Percentiles rank a stretch among this genome's conserved stretches.
Conservation (phyloP, 2,113 vertebrate species). For the Synodontis membranacea region DNA sequence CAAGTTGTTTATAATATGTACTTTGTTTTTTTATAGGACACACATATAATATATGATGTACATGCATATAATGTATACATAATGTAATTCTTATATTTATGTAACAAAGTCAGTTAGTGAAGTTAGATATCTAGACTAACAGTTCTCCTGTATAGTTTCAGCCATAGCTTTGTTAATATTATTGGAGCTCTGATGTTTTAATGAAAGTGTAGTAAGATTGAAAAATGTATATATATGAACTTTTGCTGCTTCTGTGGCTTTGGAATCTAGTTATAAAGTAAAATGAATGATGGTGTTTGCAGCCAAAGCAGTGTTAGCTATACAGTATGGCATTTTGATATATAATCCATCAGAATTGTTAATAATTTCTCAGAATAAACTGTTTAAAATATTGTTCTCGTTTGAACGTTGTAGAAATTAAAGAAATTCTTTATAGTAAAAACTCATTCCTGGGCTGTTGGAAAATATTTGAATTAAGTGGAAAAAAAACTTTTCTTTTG, state of each 20-base stretch:
- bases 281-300: not conserved
- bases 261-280: not conserved
- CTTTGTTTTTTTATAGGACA: too few relatives aligned
- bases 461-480: not conserved
- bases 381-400: not conserved
- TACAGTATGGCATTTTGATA: not conserved
- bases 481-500: not conserved
- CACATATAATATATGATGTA: too few relatives aligned
- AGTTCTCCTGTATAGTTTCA: not conserved
- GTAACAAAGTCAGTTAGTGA: not conserved
- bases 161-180: not conserved
- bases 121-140: not conserved
- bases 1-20: not conserved
- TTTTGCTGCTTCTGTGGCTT: too few relatives aligned
- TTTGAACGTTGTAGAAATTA: not conserved
- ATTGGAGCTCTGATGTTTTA: not conserved
- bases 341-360: not conserved
- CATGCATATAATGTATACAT: too few relatives aligned
- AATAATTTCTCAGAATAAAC: not conserved
- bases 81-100: not conserved
- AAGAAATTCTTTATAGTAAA: not conserved
- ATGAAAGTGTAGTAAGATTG: not conserved
- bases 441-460: not conserved
- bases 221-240: too few relatives aligned
- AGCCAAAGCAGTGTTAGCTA: not conserved